Conservation (phyloP, 2,888 invertebrate species). For the Hydriomena furcata region DNA sequence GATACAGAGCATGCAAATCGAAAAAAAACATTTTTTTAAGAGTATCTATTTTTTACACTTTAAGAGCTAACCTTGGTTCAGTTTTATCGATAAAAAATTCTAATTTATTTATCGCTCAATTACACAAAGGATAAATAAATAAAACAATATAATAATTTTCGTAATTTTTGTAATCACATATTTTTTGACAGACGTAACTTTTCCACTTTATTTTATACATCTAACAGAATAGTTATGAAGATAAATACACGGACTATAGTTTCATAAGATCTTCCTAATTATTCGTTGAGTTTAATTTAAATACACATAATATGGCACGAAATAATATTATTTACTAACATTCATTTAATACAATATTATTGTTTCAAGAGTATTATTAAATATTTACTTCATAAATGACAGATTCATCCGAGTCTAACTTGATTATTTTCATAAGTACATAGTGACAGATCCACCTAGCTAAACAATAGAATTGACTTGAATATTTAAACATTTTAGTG, state of each 20-base stretch:
- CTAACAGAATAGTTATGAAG: slow-evolving; percentile 32
- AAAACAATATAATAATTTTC: background rate
- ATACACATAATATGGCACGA: slow-evolving; percentile 20
- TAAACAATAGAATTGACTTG: slow-evolving; percentile 37
- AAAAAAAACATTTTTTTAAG: too few species aligned
- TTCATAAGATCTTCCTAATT: slow-evolving; percentile 23
- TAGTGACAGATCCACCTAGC: slow-evolving; percentile 20
- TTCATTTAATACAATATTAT: slow-evolving; percentile 21
- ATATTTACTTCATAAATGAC: slow-evolving; percentile 4
- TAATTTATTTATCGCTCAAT: too few species aligned
- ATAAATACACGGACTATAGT: slow-evolving; percentile 23
- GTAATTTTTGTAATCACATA: slow-evolving; percentile 22
- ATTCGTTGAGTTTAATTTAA: slow-evolving; percentile 31
- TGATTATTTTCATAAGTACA: slow-evolving; percentile 13
- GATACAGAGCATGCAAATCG: too few species aligned
- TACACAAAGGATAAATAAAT: too few species aligned
- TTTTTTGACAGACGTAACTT: slow-evolving; percentile 39
- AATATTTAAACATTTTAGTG: slow-evolving; percentile 18
- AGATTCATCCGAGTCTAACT: slow-evolving; percentile 11
- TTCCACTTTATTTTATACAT: slow-evolving; percentile 30
- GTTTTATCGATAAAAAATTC: too few species aligned
- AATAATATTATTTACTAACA: slow-evolving; percentile 9
- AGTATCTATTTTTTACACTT: too few species aligned
- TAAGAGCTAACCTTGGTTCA: too few species aligned
- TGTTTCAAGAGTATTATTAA: slow-evolving; percentile 23